These are phyloP conservation scores for Astur gentilis DNA, from an alignment of 2,113 vertebrate species.

Conservation along the genomic window DNA sequence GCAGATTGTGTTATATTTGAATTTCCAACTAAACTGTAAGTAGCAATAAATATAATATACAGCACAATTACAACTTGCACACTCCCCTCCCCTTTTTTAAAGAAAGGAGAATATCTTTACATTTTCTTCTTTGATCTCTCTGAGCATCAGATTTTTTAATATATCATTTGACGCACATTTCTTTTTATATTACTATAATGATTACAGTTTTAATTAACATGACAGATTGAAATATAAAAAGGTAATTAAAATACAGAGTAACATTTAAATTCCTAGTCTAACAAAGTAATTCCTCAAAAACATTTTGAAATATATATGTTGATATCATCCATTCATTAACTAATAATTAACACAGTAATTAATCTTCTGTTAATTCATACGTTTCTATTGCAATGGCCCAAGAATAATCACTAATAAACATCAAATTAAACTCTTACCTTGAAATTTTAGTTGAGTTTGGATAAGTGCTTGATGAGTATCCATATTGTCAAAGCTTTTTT, in stretches of 20 bases:
- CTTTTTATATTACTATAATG: neutral
- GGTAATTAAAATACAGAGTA: neutral
- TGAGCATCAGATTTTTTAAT: neutral
- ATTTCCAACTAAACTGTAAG: constrained; percentile 18
- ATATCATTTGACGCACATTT: neutral
- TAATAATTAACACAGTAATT: neutral
- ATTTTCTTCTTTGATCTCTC: constrained; percentile 20
- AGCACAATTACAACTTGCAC: neutral
- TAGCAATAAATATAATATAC: constrained; percentile 12
- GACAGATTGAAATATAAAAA: constrained; percentile 45
- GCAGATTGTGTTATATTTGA: constrained; percentile 1
- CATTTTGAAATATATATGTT: neutral
- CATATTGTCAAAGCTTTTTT: neutral
- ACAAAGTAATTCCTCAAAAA: neutral
- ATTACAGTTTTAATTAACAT: neutral
- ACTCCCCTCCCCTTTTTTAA: neutral
- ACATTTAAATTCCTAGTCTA: neutral
- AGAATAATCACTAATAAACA: neutral
- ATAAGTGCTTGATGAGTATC: neutral
- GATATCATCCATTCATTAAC: neutral
- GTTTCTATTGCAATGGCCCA: neutral
- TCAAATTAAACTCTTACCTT: neutral
- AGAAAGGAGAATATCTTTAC: neutral
- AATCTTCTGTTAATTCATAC: neutral
- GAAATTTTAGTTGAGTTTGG: neutral